Evolutionary conservation across 2,888 invertebrate species (phyloP).

Genomic region (Rhopalosiphum nymphaeae): DNA sequence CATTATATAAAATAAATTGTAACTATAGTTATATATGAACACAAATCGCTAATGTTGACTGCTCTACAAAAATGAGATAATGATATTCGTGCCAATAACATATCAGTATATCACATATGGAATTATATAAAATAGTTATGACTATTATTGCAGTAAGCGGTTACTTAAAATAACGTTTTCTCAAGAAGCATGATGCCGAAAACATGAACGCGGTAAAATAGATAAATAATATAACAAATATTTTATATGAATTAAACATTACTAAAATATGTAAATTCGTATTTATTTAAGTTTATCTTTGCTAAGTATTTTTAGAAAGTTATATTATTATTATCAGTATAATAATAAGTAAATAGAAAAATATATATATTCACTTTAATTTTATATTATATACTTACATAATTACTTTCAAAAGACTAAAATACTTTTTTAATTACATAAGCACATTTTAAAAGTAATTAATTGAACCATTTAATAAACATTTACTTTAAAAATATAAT

Average conservation of each 20-base stretch:
- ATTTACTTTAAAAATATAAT: not conserved
- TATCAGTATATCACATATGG: not conserved
- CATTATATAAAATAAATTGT: not conserved
- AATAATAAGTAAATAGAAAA: not conserved
- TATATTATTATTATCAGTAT: not conserved
- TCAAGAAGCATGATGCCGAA: not conserved
- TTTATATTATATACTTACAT: not conserved
- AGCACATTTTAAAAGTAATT: not conserved
- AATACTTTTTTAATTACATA: not conserved
- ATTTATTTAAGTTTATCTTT: not conserved
- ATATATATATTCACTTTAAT: not conserved
- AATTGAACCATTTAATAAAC: not conserved
- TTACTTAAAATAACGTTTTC: not conserved
- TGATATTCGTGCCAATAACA: not conserved
- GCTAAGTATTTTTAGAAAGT: not conserved
- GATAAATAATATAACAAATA: not conserved
- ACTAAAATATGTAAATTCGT: not conserved
- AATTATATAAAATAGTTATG: not conserved
- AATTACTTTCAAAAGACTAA: not conserved
- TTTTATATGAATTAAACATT: not conserved
- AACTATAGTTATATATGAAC: not conserved
- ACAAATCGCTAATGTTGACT: not conserved
- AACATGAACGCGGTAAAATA: not conserved
- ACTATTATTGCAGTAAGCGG: not conserved
- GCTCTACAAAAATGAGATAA: not conserved